Evolutionary conservation across 2,888 invertebrate genomes (phyloP).

Genomic region (Chymomyza fuscimana): DNA sequence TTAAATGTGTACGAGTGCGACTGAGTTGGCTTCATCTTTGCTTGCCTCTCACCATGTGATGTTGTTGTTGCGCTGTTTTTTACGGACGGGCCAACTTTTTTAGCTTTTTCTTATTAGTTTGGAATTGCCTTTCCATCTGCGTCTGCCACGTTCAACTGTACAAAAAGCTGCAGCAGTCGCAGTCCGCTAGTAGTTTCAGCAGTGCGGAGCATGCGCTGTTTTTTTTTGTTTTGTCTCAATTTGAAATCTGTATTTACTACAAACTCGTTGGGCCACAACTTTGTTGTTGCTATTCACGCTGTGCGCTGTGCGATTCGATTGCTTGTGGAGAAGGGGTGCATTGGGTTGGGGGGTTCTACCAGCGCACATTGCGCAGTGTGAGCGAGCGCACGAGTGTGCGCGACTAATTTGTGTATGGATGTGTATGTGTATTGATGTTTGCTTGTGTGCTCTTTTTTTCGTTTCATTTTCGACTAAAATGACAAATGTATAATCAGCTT

Average conservation of each 20-base stretch:
- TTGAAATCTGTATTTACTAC: constrained; percentile 55
- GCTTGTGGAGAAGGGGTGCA: constrained; percentile 27
- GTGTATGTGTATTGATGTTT: constrained; percentile 21
- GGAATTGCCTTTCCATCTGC: constrained; percentile 29
- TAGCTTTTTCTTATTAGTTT: constrained; percentile 57
- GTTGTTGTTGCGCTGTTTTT: not conserved
- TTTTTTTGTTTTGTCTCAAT: constrained; percentile 16
- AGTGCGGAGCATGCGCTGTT: constrained; percentile 64
- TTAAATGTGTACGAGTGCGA: constrained; percentile 17
- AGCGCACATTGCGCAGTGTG: constrained; percentile 28
- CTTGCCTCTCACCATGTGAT: constrained; percentile 4
- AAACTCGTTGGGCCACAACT: constrained; percentile 33
- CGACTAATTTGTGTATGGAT: constrained; percentile 7
- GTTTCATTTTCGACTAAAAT: constrained; percentile 56
- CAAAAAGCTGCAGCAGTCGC: constrained; percentile 32
- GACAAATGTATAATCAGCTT: constrained; percentile 68
- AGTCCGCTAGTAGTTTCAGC: not conserved
- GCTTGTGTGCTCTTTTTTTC: constrained; percentile 19
- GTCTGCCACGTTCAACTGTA: constrained; percentile 54
- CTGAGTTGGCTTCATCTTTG: constrained; percentile 53
- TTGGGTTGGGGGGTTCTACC: not conserved
- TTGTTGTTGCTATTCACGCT: not conserved
- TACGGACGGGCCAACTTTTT: not conserved
- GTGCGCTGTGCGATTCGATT: not conserved
- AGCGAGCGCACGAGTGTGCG: constrained; percentile 54